Conservation (phyloP, 2,888 invertebrate genomes). For the Yponomeuta cagnagella region DNA sequence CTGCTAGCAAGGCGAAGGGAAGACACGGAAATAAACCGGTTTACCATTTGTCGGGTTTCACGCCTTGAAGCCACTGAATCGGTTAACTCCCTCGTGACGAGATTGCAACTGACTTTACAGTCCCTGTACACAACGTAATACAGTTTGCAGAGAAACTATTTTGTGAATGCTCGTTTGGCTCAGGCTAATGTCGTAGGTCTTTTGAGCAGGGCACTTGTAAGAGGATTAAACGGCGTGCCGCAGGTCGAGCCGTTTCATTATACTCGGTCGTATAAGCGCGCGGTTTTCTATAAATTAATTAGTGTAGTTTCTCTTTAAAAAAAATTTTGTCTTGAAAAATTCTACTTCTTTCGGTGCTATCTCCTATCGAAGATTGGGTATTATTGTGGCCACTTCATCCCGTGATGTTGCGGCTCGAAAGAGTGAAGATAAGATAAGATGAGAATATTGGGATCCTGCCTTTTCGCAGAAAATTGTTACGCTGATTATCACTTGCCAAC, state of each 20-base stretch:
- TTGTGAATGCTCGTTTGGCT: neutral
- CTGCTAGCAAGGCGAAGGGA: conserved; percentile 43
- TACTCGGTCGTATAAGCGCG: neutral
- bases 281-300: neutral
- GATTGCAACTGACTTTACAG: conserved; percentile 31
- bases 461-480: too few species aligned
- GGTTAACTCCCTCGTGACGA: conserved; percentile 43
- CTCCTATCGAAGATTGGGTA: too few species aligned
- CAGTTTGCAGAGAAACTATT: neutral
- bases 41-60: conserved; percentile 51
- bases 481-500: too few species aligned
- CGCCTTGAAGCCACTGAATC: conserved; percentile 51
- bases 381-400: too few species aligned
- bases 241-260: neutral
- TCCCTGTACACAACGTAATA: neutral
- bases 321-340: too few species aligned
- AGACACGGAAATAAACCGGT: conserved; percentile 49
- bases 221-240: neutral
- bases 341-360: too few species aligned
- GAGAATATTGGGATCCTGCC: too few species aligned
- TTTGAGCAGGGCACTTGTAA: neutral
- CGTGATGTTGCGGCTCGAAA: too few species aligned
- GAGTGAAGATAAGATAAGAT: too few species aligned
- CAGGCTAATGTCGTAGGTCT: neutral
- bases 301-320: neutral